These are phyloP conservation scores for Amniataba percoides DNA, from an alignment of 2,797 vertebrate genomes.

Conservation along the genomic window DNA sequence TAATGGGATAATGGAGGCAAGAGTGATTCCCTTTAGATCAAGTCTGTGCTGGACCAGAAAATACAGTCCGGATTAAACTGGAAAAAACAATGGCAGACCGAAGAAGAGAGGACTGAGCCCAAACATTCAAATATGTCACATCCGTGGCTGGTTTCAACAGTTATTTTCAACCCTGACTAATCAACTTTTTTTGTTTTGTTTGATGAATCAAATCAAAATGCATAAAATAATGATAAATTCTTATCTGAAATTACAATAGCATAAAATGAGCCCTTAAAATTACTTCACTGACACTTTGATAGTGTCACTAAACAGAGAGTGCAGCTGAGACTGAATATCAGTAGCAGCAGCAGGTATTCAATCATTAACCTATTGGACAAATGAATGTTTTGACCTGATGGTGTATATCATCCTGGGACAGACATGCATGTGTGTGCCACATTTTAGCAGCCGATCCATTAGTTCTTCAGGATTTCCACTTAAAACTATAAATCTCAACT, in stretches of 20 bases:
- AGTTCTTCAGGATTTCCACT: too few species aligned
- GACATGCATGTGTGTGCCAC: not conserved
- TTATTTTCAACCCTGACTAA: not conserved
- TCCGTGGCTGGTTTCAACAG: not conserved
- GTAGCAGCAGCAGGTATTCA: not conserved
- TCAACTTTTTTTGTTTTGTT: not conserved
- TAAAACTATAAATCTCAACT: too few species aligned
- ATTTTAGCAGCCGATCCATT: not conserved
- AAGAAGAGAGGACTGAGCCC: not conserved
- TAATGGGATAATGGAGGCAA: constrained; percentile 61
- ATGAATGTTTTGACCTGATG: not conserved
- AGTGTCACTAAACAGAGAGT: not conserved
- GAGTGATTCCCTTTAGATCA: constrained; percentile 45
- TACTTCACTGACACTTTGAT: not conserved
- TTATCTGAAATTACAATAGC: not conserved
- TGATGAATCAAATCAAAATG: not conserved
- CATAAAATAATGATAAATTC: not conserved
- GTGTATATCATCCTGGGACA: too few species aligned
- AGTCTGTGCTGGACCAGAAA: constrained; percentile 39
- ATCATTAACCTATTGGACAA: not conserved
- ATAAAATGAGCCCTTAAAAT: not conserved
- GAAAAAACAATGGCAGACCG: constrained; percentile 8
- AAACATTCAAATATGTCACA: not conserved
- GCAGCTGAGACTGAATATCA: not conserved
- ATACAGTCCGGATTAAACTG: constrained; percentile 23